Evolutionary conservation across 2,888 invertebrate genomes (phyloP).

Genomic region (Phyllotreta cruciferae): DNA sequence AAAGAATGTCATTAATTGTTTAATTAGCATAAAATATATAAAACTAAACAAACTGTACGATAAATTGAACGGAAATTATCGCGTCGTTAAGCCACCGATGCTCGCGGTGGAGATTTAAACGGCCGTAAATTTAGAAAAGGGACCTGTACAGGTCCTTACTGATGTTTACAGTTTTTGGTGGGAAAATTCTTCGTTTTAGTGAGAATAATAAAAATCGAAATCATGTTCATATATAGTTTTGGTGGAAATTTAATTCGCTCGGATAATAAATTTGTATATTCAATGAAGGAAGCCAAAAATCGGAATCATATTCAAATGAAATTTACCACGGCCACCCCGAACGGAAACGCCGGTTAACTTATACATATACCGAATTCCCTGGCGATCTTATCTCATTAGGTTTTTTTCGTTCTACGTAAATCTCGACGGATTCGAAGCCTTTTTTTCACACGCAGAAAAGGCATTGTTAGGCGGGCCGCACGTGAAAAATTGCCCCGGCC

Average conservation of each 20-base stretch:
- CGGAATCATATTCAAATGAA: conserved; percentile 39
- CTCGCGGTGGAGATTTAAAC: too few species aligned
- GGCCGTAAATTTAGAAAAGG: too few species aligned
- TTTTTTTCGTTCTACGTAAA: conserved; percentile 36
- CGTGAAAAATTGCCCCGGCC: conserved; percentile 33
- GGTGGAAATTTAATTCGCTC: too few species aligned
- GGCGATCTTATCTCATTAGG: conserved; percentile 37
- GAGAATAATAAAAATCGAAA: too few species aligned
- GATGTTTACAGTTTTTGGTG: too few species aligned
- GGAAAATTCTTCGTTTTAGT: too few species aligned
- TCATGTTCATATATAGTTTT: too few species aligned
- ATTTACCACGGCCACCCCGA: conserved; percentile 45
- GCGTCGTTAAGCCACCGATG: conserved; percentile 51
- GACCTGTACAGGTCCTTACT: too few species aligned
- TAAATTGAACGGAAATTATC: conserved; percentile 55
- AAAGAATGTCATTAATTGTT: conserved; percentile 51
- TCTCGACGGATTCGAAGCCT: conserved; percentile 33
- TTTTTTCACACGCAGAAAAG: conserved; percentile 40
- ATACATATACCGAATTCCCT: conserved; percentile 40
- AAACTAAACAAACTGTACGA: conserved; percentile 49
- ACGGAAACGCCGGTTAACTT: conserved; percentile 43
- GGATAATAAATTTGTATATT: too few species aligned
- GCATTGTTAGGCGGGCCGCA: conserved; percentile 35
- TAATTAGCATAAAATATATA: conserved; percentile 55
- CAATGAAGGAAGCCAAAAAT: neutral